Evolutionary conservation across 2,797 vertebrate species (phyloP), one percentile per base, ranked within the genome.

Genomic region (Glyptemys insculpta): DNA sequence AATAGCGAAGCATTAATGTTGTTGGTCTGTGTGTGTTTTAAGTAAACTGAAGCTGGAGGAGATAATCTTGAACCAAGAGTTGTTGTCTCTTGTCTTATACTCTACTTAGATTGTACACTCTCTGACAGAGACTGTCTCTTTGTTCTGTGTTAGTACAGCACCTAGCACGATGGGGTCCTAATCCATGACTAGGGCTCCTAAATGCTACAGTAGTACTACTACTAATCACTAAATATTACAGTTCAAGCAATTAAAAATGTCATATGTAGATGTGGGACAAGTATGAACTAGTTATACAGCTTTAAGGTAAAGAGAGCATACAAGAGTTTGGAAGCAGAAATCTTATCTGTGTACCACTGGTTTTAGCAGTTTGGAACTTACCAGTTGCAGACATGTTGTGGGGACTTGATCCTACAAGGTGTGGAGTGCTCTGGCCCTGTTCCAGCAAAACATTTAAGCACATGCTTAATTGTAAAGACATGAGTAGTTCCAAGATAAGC

Each of bases 41-140:
- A 92, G 96, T 94, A 96, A n/a, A 80, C 82, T 95, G 95, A 96
- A 95, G 87, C 90, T 90, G 57, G 85, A 86, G 83, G 92, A 95
- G 82, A 94, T 59, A 96, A 95, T 94, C 88, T 78, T 94, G 41
- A 74, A 86, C 14, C 29, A 59, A 59, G 27, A 59, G 12, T 59
- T 59, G 57, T 31, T 31, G 12, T 31, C 27, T 59, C 29, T 29
- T 59, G 57, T 59, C 12, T 59, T 59, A 15, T 54, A 54, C 53
- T 54, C 53, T 54, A 54, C 21, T 54, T 9, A 54, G 57, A 59
- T 31, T 59, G 29, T 57, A 57, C 29, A 12, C 27, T 57, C 27
- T 57, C 56, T 1, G 56, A 29, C 53, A 54, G 56, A 27, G 11
- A 56, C 27, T 57, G 56, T 57, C 56, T 57, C 56, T 57, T 57